Base-by-base conservation (phyloP, 1,140 invertebrate species). In the Chymomyza costata region DNA sequence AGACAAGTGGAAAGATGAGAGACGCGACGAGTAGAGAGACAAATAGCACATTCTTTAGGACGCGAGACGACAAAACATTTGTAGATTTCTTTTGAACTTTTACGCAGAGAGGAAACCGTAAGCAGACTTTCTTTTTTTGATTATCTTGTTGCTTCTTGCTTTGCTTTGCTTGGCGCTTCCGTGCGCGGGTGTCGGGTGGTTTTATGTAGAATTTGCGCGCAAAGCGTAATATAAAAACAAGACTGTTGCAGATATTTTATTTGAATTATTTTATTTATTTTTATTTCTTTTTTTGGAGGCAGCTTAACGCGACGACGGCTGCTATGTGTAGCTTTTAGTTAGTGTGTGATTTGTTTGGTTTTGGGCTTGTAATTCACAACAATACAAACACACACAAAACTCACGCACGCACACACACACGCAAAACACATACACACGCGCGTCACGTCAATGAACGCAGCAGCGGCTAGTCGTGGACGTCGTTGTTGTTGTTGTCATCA, bases 391-490 rank as follows among this genome's bases (percentile, higher is more conserved):
- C 54, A 34, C 32, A 35, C 56, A n/a, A n/a, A n/a, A 63, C 43
- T 32, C 53, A 64, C 51, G 50, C 63, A 61, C 47, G 41, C 40
- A 37, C 44, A 34, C 58, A 21, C 41, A 25, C 39, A 52, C 46
- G 38, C 60, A 58, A 45, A 63, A 71, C 69, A 63, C 47, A 47
- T 54, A 64, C 71, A 51, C 71, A 59, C 66, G 51, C 71, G 73
- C 71, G 71, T 76, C 71, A 76, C 71, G 71, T 76, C 71, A 76
- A 76, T 76, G 71, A 76, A 76, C 71, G 71, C 73, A 71, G 70
- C 69, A 74, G 70, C 65, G 55, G 62, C 59, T 51, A 52, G 71
- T 70, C 70, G 70, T 74, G 61, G 55, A 65, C 50, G 62, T 35
- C 45, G 48, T 66, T 60, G 70, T 46, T 66, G 63, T 59, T 48